Base-by-base conservation (phyloP, 1,140 invertebrate genomes). In the Cephus cinctus region DNA sequence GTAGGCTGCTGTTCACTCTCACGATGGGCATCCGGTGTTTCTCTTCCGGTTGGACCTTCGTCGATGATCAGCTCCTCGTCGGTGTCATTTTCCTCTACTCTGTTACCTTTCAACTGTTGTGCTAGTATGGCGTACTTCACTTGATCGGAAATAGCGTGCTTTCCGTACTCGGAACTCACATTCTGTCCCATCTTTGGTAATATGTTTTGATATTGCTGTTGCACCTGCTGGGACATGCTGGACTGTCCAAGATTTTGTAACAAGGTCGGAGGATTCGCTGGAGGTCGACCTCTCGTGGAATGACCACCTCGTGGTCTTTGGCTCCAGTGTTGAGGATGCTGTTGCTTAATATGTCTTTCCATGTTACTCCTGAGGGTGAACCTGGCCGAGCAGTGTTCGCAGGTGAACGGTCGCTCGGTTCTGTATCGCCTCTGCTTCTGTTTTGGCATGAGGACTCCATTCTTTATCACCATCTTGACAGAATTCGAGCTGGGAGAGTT, bases 321-420 rank as follows among this genome's bases (percentile, higher is more conserved):
- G 36, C 85, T 88, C 88, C 91, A 94, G 54, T 83, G 85, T 40
- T 92, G 87, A 0, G 92, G 92, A 78, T 96, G 93, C 59, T 95
- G 92, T 57, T 94, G 91, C 65, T 96, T 96, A 0, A 95, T 89
- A 51, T 96, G 93, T 1, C 92, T 76, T 69, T 96, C 92, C 91
- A 95, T 95, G 61, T 95, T 95, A 5, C 91, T 94, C 5, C 92
- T 81, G 0, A 96, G 69, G 0, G 92, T 95, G 61, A 96, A 96
- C 36, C 89, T 80, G 0, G 92, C 90, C 0, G 89, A 86, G 64
- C 93, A 95, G 57, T 92, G 88, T 25, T 90, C 89, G 69, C 93
- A 96, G 1, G 85, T 86, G 62, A 94, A 94, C 1, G 92, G 92
- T 15, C 92, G 80, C 68, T 94, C 92, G n/a, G 92, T 95, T 40